Evolutionary conservation across 30 jellyfish, hydroid and myxozoan species (phyloP), one percentile per base, ranked within the genome.

Genomic region (Pelagia noctiluca): DNA sequence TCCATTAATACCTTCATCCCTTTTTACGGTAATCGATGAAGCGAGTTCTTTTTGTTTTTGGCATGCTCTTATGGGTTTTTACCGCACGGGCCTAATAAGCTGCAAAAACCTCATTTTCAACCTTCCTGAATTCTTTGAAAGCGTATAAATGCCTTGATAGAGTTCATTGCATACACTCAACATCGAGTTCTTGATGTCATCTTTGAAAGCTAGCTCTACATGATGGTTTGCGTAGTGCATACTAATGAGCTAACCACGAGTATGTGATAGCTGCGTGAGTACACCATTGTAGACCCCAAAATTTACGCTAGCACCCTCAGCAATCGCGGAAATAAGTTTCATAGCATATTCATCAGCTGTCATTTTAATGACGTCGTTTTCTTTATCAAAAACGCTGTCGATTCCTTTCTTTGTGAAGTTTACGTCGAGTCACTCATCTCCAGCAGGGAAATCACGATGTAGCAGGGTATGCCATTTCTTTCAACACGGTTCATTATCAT

Each of bases 171-270:
- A 46, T 13, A 5, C 85, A 23, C 35, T 85, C 65, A 25, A 85
- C 0, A 32, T 21, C 18, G 86, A 60, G 3, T 85, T 35, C n/a
- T 79, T 88, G 13, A 66, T 52, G 18, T 76, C 85, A 71, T 71
- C 97, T 50, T 88, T 80, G 11, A 88, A 37, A 30, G 96, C 89
- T 21, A 87, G 76, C 88, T 87, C 84, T 26, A 77, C 76, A 22
- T 84, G 82, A 79, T 87, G 95, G 83, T 87, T 79, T 33, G 68
- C 82, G 50, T 89, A 86, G 82, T 86, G 96, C 79, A 86, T 86
- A 7, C 30, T 71, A 34, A 83, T 74, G 32, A 83, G 94, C 94
- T 88, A 84, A 22, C 38, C 60, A 42, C 75, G 34, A 62, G 57
- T 66, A 19, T 50, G 60, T 70, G 50, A 50, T 79, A 85, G 75